A percentile compares a stretch with the other conserved stretches of the same genome.
phyloP scores from a whole-genome alignment of 2,888 invertebrate species.

The Eupsilia transversa region DNA sequence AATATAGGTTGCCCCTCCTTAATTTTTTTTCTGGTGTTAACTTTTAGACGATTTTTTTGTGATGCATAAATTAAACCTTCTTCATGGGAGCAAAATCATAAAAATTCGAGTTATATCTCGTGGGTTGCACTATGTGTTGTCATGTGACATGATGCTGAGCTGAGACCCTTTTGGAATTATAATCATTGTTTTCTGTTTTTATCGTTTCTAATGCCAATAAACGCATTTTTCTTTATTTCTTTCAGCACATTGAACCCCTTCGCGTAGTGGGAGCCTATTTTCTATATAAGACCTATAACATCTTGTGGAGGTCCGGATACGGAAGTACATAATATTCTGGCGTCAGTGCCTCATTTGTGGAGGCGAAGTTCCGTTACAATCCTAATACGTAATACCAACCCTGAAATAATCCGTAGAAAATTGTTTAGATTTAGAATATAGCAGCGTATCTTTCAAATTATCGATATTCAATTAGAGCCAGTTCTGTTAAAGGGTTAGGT shows the following conservation, averaged over 20 bases:
- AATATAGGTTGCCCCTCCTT: too few species aligned
- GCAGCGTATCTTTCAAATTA: constrained; percentile 24
- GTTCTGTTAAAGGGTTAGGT: background rate
- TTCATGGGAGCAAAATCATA: background rate
- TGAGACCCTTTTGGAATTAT: too few species aligned
- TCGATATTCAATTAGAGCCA: constrained; percentile 35
- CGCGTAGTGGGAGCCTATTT: background rate
- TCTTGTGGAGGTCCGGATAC: background rate
- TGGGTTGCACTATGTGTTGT: too few species aligned
- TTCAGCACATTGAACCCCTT: background rate
- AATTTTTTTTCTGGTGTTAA: too few species aligned
- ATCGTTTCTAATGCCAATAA: too few species aligned
- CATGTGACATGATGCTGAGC: too few species aligned
- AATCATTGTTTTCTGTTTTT: too few species aligned
- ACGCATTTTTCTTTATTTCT: too few species aligned
- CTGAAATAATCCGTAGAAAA: constrained; percentile 42
- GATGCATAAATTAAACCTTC: background rate
- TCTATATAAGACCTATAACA: background rate
- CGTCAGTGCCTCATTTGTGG: background rate
- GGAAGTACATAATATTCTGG: background rate
- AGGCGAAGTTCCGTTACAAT: too few species aligned
- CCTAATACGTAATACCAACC: constrained; percentile 45
- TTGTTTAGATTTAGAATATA: constrained; percentile 52
- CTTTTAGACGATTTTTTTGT: background rate
- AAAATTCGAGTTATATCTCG: background rate